phyloP scores from a whole-genome alignment of 2,797 vertebrate species.

The Centropyge bicolor region DNA sequence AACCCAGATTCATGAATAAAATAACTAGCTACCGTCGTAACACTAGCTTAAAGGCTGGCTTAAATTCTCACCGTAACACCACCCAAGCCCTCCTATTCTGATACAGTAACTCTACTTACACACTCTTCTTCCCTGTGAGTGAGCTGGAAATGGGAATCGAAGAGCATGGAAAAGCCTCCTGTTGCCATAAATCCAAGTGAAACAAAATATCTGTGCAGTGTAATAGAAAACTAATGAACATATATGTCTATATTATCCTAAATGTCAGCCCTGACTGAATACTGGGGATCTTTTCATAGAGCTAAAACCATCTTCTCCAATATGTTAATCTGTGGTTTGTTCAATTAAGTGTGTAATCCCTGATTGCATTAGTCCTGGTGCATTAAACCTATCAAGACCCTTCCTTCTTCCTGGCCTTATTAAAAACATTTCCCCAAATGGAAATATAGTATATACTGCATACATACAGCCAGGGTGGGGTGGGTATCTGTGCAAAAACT shows the following conservation, averaged over 20 bases:
- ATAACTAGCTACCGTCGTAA: slow-evolving; percentile 34
- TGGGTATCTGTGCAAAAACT: slow-evolving; percentile 85
- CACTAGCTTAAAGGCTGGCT: slow-evolving; percentile 44
- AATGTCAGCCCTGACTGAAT: slow-evolving; percentile 58
- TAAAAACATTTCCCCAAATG: slow-evolving; percentile 84
- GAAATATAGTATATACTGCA: slow-evolving; percentile 84
- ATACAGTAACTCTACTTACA: slow-evolving; percentile 31
- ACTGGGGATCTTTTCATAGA: slow-evolving; percentile 53
- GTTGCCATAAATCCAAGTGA: slow-evolving; percentile 44
- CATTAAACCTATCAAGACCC: slow-evolving; percentile 76
- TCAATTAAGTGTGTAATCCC: slow-evolving; percentile 75
- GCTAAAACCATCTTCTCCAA: slow-evolving; percentile 54
- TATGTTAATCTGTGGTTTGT: slow-evolving; percentile 66
- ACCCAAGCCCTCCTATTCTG: slow-evolving; percentile 24
- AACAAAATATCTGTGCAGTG: slow-evolving; percentile 43
- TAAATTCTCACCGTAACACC: slow-evolving; percentile 25
- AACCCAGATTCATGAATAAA: slow-evolving; percentile 36
- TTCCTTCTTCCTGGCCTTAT: slow-evolving; percentile 77
- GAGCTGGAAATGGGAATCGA: slow-evolving; percentile 30
- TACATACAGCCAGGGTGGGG: slow-evolving; percentile 83
- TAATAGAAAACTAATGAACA: slow-evolving; percentile 55
- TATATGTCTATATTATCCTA: slow-evolving; percentile 43
- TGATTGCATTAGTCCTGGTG: slow-evolving; percentile 78
- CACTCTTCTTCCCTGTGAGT: slow-evolving; percentile 34
- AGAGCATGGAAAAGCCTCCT: slow-evolving; percentile 24